phyloP scores from a whole-genome alignment of 2,888 invertebrate species.

The Amorpha juglandis region DNA sequence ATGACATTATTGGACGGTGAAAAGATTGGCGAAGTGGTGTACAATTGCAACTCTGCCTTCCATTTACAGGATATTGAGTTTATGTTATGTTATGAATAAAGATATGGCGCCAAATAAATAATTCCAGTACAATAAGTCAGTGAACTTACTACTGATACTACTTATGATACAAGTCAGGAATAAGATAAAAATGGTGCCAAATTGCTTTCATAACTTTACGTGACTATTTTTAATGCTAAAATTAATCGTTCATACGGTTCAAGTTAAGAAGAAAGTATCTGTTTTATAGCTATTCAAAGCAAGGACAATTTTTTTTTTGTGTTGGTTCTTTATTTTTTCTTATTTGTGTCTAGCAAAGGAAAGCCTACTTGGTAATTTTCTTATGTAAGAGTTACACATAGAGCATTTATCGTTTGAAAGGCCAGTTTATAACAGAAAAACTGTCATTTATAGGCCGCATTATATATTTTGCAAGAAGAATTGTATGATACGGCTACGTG shows the following conservation, averaged over 20 bases:
- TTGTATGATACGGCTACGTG: too few species aligned
- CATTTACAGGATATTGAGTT: too few species aligned
- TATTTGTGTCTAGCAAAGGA: background rate
- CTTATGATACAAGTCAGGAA: background rate
- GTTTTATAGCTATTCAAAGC: background rate
- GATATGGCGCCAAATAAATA: background rate
- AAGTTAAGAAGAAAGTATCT: background rate
- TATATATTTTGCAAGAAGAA: too few species aligned
- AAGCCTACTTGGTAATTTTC: background rate
- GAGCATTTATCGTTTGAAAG: too few species aligned
- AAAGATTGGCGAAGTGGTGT: too few species aligned
- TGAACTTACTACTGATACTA: background rate
- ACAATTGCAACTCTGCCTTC: too few species aligned
- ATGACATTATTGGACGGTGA: too few species aligned
- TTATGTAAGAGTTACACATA: background rate
- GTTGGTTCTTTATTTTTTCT: background rate
- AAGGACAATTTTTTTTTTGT: background rate
- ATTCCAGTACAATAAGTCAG: background rate
- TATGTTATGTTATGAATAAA: background rate
- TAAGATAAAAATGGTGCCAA: background rate
- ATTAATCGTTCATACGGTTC: background rate
- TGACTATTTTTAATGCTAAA: background rate
- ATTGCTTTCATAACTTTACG: background rate
- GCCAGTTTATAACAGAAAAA: too few species aligned
- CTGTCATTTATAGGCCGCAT: too few species aligned